Conservation (phyloP, 2,797 vertebrate species). For the Phrynocephalus forsythii region DNA sequence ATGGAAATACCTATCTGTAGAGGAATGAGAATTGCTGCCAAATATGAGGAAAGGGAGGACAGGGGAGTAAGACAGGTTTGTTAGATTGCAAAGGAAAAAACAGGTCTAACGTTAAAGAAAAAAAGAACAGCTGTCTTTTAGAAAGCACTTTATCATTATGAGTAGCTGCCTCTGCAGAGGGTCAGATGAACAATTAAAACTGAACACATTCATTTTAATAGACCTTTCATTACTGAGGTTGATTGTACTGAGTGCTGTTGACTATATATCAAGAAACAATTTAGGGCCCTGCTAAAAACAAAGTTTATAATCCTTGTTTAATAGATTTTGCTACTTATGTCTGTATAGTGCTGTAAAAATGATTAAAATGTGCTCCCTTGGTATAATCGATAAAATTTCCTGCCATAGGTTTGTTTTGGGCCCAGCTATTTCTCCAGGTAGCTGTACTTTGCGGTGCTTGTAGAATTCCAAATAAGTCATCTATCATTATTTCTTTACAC, state of each 20-base stretch:
- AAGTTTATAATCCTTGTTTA: slow-evolving; percentile 78
- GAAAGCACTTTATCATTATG: slow-evolving; percentile 69
- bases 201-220: slow-evolving; percentile 75
- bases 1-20: slow-evolving; percentile 38
- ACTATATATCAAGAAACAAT: slow-evolving; percentile 76
- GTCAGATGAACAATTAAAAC: slow-evolving; percentile 75
- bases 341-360: slow-evolving; percentile 72
- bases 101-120: slow-evolving; percentile 43
- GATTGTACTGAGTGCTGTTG: slow-evolving; percentile 70
- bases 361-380: slow-evolving; percentile 76
- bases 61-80: slow-evolving; percentile 18
- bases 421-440: slow-evolving; percentile 63
- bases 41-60: background rate
- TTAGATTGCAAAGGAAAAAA: background rate
- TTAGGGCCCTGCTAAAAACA: slow-evolving; percentile 72
- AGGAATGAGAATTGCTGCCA: slow-evolving; percentile 41
- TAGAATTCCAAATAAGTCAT: slow-evolving; percentile 76
- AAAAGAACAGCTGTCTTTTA: slow-evolving; percentile 51
- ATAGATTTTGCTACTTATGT: slow-evolving; percentile 77
- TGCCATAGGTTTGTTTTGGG: slow-evolving; percentile 72
- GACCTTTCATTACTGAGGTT: slow-evolving; percentile 69
- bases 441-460: slow-evolving; percentile 48
- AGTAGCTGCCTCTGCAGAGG: slow-evolving; percentile 67
- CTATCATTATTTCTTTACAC: slow-evolving; percentile 75
- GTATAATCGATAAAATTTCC: slow-evolving; percentile 76